These are phyloP conservation scores for Percopsis transmontana DNA, from an alignment of 2,113 vertebrate genomes.

Conservation along the genomic window DNA sequence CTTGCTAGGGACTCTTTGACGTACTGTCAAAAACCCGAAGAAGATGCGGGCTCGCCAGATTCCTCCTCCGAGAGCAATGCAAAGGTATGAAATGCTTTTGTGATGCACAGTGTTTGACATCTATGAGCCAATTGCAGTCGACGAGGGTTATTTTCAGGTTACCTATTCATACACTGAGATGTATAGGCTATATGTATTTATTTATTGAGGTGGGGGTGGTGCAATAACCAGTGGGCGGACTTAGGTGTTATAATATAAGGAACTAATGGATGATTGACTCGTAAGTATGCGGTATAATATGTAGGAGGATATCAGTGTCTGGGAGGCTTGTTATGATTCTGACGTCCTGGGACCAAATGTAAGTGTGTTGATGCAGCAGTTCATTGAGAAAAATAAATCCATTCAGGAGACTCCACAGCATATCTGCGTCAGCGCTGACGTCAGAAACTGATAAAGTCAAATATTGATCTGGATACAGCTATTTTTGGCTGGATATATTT, in stretches of 20 bases:
- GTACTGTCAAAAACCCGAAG: constrained; percentile 83
- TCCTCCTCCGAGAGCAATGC: constrained; percentile 80
- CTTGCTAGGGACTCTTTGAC: constrained; percentile 82
- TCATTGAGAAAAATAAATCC: constrained; percentile 98
- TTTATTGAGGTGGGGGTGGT: constrained; percentile 11
- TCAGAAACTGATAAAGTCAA: constrained; percentile 92
- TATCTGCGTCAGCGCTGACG: constrained; percentile 95
- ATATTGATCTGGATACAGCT: constrained; percentile 80
- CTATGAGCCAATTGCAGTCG: background rate
- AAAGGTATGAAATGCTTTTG: constrained; percentile 81
- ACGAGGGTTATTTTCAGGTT: background rate
- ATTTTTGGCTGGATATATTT: constrained; percentile 77
- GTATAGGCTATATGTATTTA: no score
- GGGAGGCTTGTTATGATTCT: constrained; percentile 53
- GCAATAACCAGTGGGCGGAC: constrained; percentile 38
- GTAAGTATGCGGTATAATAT: background rate
- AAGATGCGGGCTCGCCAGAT: constrained; percentile 84
- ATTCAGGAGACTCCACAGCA: constrained; percentile 99
- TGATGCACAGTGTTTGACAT: constrained; percentile 14
- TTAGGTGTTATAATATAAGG: background rate
- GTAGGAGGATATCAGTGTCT: background rate
- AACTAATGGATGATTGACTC: background rate
- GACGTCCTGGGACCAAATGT: constrained; percentile 66
- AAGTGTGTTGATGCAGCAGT: constrained; percentile 87
- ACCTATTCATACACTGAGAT: background rate